Evolutionary conservation across 2,113 vertebrate genomes (phyloP).

Genomic region (Reinhardtius hippoglossoides): DNA sequence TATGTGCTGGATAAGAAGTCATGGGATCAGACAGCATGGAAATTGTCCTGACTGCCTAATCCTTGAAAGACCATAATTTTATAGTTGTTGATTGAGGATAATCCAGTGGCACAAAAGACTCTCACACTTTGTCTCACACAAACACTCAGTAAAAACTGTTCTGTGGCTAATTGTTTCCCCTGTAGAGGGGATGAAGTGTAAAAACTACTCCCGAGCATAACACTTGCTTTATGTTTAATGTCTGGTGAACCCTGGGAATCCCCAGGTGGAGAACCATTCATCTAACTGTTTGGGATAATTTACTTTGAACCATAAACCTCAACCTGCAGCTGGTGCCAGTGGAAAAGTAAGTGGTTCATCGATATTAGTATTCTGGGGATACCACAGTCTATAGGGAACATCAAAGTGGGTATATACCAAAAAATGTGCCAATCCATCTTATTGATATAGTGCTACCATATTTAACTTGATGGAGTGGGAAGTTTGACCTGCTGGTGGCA

Average conservation of each 20-base stretch:
- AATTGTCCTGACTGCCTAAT: too few relatives aligned
- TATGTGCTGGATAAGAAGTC: too few relatives aligned
- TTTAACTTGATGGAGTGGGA: background rate
- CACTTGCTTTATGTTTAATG: too few relatives aligned
- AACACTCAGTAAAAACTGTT: too few relatives aligned
- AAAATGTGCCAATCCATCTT: background rate
- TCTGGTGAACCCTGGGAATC: background rate
- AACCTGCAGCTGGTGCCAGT: background rate
- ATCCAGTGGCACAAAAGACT: too few relatives aligned
- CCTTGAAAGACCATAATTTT: too few relatives aligned
- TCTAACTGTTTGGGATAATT: background rate
- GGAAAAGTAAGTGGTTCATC: background rate
- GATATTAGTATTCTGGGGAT: background rate
- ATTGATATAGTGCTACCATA: background rate
- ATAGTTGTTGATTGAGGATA: too few relatives aligned
- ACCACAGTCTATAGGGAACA: background rate
- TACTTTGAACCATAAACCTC: background rate
- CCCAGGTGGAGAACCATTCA: background rate
- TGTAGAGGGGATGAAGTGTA: too few relatives aligned
- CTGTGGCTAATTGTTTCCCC: too few relatives aligned
- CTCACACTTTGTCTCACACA: too few relatives aligned
- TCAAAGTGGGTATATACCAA: background rate
- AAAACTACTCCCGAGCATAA: too few relatives aligned
- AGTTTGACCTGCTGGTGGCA: background rate
- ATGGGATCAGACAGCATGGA: too few relatives aligned